These are phyloP conservation scores for Lordiphosa andalusiaca DNA, from an alignment of 2,888 invertebrate species.

Conservation along the genomic window DNA sequence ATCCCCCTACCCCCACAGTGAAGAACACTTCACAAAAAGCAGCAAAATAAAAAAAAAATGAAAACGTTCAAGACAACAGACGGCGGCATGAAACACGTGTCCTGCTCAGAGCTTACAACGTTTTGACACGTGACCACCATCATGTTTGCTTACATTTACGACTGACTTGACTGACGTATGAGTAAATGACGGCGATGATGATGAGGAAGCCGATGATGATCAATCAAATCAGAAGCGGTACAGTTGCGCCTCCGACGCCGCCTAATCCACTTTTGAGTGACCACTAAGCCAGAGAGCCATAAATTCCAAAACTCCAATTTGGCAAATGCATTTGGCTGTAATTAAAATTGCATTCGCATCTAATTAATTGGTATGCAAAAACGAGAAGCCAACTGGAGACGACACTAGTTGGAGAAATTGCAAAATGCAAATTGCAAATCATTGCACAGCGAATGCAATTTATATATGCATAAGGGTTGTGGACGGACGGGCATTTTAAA, in stretches of 20 bases:
- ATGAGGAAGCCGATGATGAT: conserved; percentile 37
- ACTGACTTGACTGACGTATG: conserved; percentile 69
- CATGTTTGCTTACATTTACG: conserved; percentile 80
- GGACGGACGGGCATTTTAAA: conserved; percentile 59
- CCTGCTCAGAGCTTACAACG: conserved; percentile 70
- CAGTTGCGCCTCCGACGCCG: conserved; percentile 36
- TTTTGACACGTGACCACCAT: conserved; percentile 79
- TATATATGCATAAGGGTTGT: conserved; percentile 41
- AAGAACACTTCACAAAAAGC: conserved; percentile 45
- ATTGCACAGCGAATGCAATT: conserved; percentile 53
- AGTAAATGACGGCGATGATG: conserved; percentile 62
- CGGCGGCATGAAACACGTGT: conserved; percentile 75
- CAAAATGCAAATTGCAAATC: conserved; percentile 74
- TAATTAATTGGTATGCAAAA: conserved; percentile 79
- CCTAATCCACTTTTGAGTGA: conserved; percentile 21
- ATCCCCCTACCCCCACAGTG: conserved; percentile 18
- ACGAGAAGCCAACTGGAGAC: conserved; percentile 22
- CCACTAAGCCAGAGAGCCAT: conserved; percentile 48
- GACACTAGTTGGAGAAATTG: conserved; percentile 62
- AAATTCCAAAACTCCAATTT: conserved; percentile 69
- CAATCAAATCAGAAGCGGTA: conserved; percentile 70
- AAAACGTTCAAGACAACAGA: conserved; percentile 59
- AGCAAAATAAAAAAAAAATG: too few relatives aligned
- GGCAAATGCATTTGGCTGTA: conserved; percentile 70
- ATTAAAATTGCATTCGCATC: conserved; percentile 80